Conservation (phyloP, 30 jellyfish, hydroid and myxozoan species). For the Aurelia aurita complex sp. Pacific region DNA sequence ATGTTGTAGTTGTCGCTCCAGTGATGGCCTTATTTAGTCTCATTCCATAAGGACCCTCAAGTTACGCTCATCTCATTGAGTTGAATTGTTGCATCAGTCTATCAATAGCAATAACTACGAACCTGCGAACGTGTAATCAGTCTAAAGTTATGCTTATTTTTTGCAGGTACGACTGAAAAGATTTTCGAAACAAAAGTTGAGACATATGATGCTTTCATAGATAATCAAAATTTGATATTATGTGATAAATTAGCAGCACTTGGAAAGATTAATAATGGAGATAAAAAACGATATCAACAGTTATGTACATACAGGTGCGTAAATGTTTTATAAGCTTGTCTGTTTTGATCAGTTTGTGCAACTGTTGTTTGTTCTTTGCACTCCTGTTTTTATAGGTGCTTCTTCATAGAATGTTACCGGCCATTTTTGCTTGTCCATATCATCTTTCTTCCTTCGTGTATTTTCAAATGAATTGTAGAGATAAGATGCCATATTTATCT, state of each 20-base stretch:
- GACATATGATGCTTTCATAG: conserved; percentile 81
- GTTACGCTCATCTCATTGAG: background rate
- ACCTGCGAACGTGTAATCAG: no score
- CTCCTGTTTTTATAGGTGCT: no score
- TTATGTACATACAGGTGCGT: conserved; percentile 79
- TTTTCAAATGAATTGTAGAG: no score
- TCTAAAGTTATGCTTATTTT: background rate
- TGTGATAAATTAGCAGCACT: conserved; percentile 45
- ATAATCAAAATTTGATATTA: conserved; percentile 70
- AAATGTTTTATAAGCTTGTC: conserved; percentile 8
- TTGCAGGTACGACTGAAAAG: conserved; percentile 93
- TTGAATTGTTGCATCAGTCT: no score
- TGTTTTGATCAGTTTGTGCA: background rate
- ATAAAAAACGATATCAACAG: conserved; percentile 68
- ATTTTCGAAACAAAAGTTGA: conserved; percentile 74
- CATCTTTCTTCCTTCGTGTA: no score
- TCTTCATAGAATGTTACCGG: no score
- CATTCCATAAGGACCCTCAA: background rate
- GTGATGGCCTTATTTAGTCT: no score
- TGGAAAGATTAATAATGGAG: conserved; percentile 68
- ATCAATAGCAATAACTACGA: no score
- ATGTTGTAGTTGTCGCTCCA: no score
- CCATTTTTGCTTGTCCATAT: no score
- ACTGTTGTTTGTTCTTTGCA: no score
- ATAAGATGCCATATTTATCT: no score